phyloP scores from a whole-genome alignment of 2,113 vertebrate species.

The Turnix velox region DNA sequence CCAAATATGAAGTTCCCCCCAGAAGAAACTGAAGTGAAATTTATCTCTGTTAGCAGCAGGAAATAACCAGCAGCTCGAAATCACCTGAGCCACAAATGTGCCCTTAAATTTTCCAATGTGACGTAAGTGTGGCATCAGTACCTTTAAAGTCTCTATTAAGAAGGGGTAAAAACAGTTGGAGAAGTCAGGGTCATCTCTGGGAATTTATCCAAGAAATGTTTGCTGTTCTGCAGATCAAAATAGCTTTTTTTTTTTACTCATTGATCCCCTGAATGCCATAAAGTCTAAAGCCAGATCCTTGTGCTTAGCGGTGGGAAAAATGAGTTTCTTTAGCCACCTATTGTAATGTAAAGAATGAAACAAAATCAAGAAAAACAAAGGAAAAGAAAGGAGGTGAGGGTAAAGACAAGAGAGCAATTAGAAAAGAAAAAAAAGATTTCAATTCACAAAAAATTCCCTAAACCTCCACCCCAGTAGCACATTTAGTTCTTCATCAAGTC shows the following conservation, averaged over 20 bases:
- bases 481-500: conserved; percentile 63
- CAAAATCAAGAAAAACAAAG: conserved; percentile 53
- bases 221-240: conserved; percentile 24
- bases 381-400: conserved; percentile 10
- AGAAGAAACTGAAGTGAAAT: not conserved
- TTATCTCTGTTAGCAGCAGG: not conserved
- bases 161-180: not conserved
- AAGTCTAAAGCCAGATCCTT: conserved; percentile 32
- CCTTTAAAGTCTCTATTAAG: conserved; percentile 39
- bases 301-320: conserved; percentile 44
- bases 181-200: conserved; percentile 16
- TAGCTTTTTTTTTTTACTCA: conserved; percentile 24
- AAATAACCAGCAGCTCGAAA: not conserved
- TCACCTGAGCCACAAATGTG: not conserved
- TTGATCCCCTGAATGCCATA: conserved; percentile 27
- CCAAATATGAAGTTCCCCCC: not conserved
- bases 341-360: conserved; percentile 25
- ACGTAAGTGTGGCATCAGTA: not conserved
- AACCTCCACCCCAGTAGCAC: conserved; percentile 1
- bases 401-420: conserved; percentile 60
- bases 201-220: conserved; percentile 47
- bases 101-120: conserved; percentile 25
- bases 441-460: conserved; percentile 51
- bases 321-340: not conserved
- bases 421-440: conserved; percentile 65